Base-by-base conservation (phyloP, 2,888 invertebrate species). In the Ophion costatus region DNA sequence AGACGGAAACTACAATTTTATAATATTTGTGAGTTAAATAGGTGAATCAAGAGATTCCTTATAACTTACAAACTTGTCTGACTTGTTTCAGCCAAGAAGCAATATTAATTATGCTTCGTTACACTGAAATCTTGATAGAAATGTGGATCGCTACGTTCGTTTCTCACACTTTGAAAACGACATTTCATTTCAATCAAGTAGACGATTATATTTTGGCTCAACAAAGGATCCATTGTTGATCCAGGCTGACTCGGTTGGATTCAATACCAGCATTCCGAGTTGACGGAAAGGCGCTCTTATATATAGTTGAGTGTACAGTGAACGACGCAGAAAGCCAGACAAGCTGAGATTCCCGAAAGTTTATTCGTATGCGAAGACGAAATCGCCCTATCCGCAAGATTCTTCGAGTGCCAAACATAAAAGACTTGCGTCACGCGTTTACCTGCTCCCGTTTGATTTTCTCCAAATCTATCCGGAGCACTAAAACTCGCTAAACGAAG, bases 361-460 rank as follows among this genome's bases (percentile, higher is more conserved):
- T 71, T 64, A 22, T 69, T 9, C 38, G 38, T 38, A 38, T 38
- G 33, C 42, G 33, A 51, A 17, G 51, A 57, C 45, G 67, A 81
- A 81, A 78, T 75, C 59, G 81, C 24, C 59, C 67, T 42, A 74
- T 84, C 64, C 59, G 61, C 63, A 69, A 64, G 14, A 70, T 74
- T 74, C 42, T 22, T 22, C 33, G 70, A 33, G 17, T 20, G 29
- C 29, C 33, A 45, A 70, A 61, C 70, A 61, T 24, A 59, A 64
- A 64, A 73, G 63, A 61, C 76, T 71, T 73, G 57, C 51, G 59
- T 76, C 71, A 71, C 17, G 71, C 61, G 33, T 45, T 45, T 59
- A 61, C 63, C 84, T 73, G 24, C 56, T 73, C 20, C 56, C 73
- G 64, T 84, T 81, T 78, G 77, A 84, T 81, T 81, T 77, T 64